Evolutionary conservation across 1,140 invertebrate genomes (phyloP).

Genomic region (Drosophila ohnishii): DNA sequence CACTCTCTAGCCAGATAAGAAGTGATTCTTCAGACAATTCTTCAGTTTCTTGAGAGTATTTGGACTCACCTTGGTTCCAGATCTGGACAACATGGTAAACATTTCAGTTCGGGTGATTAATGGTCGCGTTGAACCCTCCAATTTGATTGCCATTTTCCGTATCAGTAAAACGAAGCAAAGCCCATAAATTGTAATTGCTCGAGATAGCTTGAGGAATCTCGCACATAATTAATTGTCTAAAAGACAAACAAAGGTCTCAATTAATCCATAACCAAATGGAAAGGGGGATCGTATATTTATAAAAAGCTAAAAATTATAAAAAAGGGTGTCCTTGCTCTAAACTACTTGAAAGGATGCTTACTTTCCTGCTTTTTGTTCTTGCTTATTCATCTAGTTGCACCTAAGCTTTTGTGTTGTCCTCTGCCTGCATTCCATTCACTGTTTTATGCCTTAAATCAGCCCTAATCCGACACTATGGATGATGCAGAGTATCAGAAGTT

Average conservation of each 20-base stretch:
- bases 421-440: constrained; percentile 32
- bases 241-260: not conserved
- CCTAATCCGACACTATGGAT: constrained; percentile 47
- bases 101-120: constrained; percentile 35
- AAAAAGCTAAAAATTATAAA: not conserved
- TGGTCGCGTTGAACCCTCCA: constrained; percentile 36
- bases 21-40: constrained; percentile 13
- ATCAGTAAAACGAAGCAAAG: constrained; percentile 25
- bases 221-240: constrained; percentile 24
- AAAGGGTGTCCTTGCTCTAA: not conserved
- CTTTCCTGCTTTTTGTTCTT: not conserved
- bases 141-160: constrained; percentile 19
- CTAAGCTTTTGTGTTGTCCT: constrained; percentile 43
- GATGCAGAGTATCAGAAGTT: constrained; percentile 57
- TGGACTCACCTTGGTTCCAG: constrained; percentile 23
- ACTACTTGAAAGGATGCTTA: too few relatives aligned
- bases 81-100: not conserved
- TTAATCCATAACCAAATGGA: constrained; percentile 2
- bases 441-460: constrained; percentile 11
- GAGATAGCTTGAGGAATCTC: constrained; percentile 16
- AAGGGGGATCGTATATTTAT: not conserved
- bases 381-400: not conserved
- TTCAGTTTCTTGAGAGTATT: constrained; percentile 6
- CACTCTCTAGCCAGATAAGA: constrained; percentile 29
- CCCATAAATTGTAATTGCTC: constrained; percentile 30